Evolutionary conservation across 2,888 invertebrate species (phyloP).

Genomic region (Oscheius sp.): DNA sequence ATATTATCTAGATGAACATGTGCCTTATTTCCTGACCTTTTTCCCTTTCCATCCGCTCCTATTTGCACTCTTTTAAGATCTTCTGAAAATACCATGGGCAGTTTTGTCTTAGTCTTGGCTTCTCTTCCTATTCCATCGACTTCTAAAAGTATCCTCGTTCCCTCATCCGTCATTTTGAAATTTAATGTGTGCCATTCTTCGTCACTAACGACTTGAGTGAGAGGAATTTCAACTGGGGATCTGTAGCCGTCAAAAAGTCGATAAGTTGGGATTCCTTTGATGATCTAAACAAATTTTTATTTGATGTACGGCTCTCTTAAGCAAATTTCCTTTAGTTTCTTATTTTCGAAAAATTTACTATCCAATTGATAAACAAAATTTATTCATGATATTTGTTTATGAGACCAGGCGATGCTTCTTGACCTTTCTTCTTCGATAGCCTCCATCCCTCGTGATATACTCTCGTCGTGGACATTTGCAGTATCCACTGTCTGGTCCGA

Average conservation of each 20-base stretch:
- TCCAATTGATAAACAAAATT: no score
- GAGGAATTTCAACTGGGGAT: constrained; percentile 19
- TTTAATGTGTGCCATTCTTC: constrained; percentile 13
- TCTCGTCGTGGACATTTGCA: no score
- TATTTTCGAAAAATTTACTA: no score
- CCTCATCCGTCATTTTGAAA: constrained; percentile 13
- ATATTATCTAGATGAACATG: background rate
- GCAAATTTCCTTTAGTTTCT: no score
- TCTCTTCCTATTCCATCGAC: constrained; percentile 49
- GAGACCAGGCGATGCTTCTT: no score
- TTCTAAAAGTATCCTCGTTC: constrained; percentile 34
- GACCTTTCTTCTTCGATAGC: no score
- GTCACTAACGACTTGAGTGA: constrained; percentile 13
- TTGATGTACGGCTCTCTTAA: no score
- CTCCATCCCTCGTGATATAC: no score
- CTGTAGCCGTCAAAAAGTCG: constrained; percentile 24
- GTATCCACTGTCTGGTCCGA: no score
- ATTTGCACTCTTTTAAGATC: constrained; percentile 12
- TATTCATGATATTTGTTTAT: no score
- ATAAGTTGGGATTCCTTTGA: background rate
- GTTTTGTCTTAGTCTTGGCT: constrained; percentile 24
- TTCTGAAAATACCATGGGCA: background rate
- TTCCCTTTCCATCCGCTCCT: background rate
- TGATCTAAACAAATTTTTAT: background rate
- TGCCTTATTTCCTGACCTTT: constrained; percentile 7